Evolutionary conservation across 1,140 invertebrate genomes (phyloP), one percentile per base, ranked within the genome.

Genomic region (Muscidifurax raptorellus): DNA sequence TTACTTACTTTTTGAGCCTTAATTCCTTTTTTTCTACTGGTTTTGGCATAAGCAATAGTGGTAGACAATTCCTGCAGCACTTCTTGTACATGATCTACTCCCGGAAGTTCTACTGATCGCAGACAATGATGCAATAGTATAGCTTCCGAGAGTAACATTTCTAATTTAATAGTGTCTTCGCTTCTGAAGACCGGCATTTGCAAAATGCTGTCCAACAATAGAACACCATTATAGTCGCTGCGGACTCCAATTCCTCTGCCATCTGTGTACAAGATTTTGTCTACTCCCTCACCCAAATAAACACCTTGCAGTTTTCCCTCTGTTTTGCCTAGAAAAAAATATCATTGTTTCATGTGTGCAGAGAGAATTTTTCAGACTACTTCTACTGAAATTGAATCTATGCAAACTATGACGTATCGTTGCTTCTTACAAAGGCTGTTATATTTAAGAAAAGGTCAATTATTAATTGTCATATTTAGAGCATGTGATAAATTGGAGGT

Each of bases 201-300:
- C 64, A 98, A 93, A 86, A 97, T 96, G 30, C 97, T 98, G 88
- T 98, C 97, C 86, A 98, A 93, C 22, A 99, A 92, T 66, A 98
- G 93, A 27, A 98, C 97, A 84, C 97, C 97, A 94, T 97, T 98
- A 89, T 98, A 97, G 91, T 98, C 97, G 74, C 96, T 96, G 78
- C 98, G 94, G 59, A 98, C 95, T 82, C 97, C 97, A 83, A 98
- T 94, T 83, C 96, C 95, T 89, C 95, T 94, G 78, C 95, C 95
- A 94, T 98, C 96, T 92, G 96, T 96, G 88, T 97, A 95, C 84
- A 98, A 94, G 78, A 98, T 94, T 92, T 96, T 96, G 90, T 98
- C 97, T 89, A 96, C 95, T 85, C 95, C 95, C 36, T 93, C 91
- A 77, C 96, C 92, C 89, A 97, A 94, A 92, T 98, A 98, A 87